Evolutionary conservation across 23 tunicate genomes (phyloP), one percentile per base, ranked within the genome.

Genomic region (Styela clava): DNA sequence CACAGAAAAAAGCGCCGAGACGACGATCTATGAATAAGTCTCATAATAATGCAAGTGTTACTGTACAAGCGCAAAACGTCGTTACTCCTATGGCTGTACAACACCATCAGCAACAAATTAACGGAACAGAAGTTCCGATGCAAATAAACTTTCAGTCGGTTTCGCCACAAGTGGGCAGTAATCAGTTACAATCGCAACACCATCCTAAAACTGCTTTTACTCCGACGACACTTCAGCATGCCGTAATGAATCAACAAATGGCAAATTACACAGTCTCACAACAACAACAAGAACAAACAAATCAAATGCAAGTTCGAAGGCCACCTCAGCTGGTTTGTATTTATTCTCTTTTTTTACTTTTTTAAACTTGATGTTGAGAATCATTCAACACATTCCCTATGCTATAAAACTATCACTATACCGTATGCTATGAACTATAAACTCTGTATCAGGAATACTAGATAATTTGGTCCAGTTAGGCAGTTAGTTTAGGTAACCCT

Each of bases 1-100:
- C 81, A 20, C 81, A 76, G 64, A 76, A 76, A 23, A 26, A 25
- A 16, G 62, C 81, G 9, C 81, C 81, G 27, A 21, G 81, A 27
- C 28, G 81, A 21, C 37, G 37, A n/a, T 76, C 81, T 51, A 18
- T 71, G 5, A 30, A 33, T 21, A 31, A 34, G 7, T 28, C 34
- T 3, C 35, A 30, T 3, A 71, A 44, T 12, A 44, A 44, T 44
- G 56, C 12, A 44, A 44, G 12, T 44, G 56, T 44, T 12, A 44
- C 56, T 7, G 12, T 44, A 7, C 9, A 7, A 44, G 9, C 56
- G 7, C 56, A 7, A 5, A 44, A 44, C 56, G 56, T 44, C 56
- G 56, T 44, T 12, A 44, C 56, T 44, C 56, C 56, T 5, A 44
- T 44, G 56, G 56, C 12, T 7, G 56, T 44, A 44, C 70, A 65